Evolutionary conservation across 37 sponge, comb jelly and placozoan genomes (phyloP).

Genomic region (Spongia lamella): DNA sequence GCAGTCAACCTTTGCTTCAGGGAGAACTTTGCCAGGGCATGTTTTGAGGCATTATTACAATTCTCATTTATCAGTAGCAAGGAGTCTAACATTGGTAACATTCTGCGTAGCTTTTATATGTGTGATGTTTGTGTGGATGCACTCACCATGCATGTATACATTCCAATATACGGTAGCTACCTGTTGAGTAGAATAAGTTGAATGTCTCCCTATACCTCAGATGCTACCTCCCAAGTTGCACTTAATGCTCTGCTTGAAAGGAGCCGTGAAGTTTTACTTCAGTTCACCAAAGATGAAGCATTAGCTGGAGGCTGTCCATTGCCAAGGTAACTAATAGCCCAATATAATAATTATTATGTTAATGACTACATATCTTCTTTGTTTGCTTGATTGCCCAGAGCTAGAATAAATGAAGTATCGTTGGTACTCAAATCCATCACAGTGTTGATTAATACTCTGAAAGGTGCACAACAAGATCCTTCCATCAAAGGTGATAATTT

Average conservation of each 20-base stretch:
- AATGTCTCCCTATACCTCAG: neutral
- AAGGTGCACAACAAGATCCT: slow-evolving; percentile 43
- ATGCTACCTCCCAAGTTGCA: slow-evolving; percentile 63
- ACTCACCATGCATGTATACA: no score
- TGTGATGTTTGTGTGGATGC: no score
- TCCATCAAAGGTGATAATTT: slow-evolving; percentile 40
- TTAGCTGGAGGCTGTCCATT: slow-evolving; percentile 79
- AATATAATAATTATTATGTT: no score
- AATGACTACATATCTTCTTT: neutral
- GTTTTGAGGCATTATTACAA: slow-evolving; percentile 89
- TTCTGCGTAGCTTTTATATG: no score
- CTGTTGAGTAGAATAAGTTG: neutral
- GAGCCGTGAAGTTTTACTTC: slow-evolving; percentile 65
- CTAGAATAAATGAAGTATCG: slow-evolving; percentile 73
- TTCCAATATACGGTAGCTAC: no score
- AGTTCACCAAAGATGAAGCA: slow-evolving; percentile 72
- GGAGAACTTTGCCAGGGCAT: slow-evolving; percentile 82
- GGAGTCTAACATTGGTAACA: slow-evolving; percentile 29
- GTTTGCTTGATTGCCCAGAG: neutral
- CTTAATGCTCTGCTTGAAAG: slow-evolving; percentile 75
- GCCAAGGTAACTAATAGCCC: slow-evolving; percentile 33
- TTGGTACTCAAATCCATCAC: slow-evolving; percentile 77
- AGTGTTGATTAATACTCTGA: slow-evolving; percentile 61
- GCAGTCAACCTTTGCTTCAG: slow-evolving; percentile 30
- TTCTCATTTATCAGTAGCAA: slow-evolving; percentile 72